Evolutionary conservation across 2,888 invertebrate species (phyloP), one percentile per base, ranked within the genome.

Genomic region (Podotricha telesiphe): DNA sequence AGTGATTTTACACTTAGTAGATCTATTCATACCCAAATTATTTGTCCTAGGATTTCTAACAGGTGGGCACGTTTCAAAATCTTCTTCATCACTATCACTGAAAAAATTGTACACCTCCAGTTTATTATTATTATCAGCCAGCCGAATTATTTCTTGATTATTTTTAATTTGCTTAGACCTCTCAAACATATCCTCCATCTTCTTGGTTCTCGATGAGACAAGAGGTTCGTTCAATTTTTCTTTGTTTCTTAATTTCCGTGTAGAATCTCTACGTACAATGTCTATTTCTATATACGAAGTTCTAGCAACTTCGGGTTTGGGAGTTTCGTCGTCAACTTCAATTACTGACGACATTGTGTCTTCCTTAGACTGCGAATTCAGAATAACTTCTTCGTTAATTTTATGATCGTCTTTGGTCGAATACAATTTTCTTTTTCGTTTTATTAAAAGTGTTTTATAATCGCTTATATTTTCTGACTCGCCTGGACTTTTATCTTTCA

Each of bases 41-140:
- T n/a, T 59, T 10, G 58, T 40, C 10, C 34, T 37, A 34, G n/a
- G 50, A 22, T 58, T 42, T 53, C 34, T 56, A 8, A 37, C 34
- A 19, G 17, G 8, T 63, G 51, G 51, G 17, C 50, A 56, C 13
- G 13, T 45, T 55, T 63, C 81, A 67, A 89, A 88, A 17, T 37
- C 55, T 74, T 86, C 83, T 68, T 89, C 88, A 28, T 90, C 91
- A 69, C 88, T 91, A n/a, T 87, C 91, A 64, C 86, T 86, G 0
- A 86, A 81, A 55, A 81, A 89, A 69, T 91, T 89, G 69, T 85
- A 91, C 1, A 86, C 73, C 0, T 76, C 78, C 0, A 77, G 17
- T n/a, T 85, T 80, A 17, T 72, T 73, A 28, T 78, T 80, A 69
- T 78, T 84, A 50, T 85, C 79, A 0, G 72, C 83, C 1, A 85